Percentiles rank a stretch among this genome's conserved stretches.
These are phyloP conservation scores for Escarpia spicata DNA, from an alignment of 2,888 invertebrate genomes.

Conservation along the genomic window DNA sequence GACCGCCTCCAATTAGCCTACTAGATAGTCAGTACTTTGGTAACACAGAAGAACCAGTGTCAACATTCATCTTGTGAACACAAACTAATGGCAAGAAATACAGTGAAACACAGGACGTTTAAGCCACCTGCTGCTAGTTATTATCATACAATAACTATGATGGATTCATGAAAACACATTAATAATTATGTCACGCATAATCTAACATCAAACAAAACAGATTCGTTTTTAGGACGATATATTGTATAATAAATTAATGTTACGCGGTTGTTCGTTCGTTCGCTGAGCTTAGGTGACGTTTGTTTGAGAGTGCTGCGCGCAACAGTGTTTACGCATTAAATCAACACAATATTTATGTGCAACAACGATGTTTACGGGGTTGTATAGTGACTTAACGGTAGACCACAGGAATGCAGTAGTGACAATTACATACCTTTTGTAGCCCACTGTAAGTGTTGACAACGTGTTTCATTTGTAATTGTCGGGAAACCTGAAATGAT, in stretches of 20 bases:
- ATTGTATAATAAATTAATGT: background rate
- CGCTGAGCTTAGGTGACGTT: background rate
- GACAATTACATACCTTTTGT: background rate
- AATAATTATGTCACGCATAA: background rate
- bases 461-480: background rate
- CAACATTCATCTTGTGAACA: no score
- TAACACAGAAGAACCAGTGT: no score
- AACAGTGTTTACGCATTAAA: background rate
- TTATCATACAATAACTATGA: background rate
- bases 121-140: background rate
- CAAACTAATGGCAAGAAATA: no score
- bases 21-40: no score
- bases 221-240: background rate
- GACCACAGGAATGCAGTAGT: background rate
- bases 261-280: no score
- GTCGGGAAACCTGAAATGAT: background rate
- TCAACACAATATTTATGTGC: background rate
- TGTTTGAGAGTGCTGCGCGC: background rate
- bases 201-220: background rate
- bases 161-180: background rate
- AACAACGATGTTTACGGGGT: background rate
- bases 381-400: background rate
- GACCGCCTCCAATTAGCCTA: no score
- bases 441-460: background rate
- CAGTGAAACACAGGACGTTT: background rate